phyloP scores from a whole-genome alignment of 2,797 vertebrate species.

The Somateria mollissima region DNA sequence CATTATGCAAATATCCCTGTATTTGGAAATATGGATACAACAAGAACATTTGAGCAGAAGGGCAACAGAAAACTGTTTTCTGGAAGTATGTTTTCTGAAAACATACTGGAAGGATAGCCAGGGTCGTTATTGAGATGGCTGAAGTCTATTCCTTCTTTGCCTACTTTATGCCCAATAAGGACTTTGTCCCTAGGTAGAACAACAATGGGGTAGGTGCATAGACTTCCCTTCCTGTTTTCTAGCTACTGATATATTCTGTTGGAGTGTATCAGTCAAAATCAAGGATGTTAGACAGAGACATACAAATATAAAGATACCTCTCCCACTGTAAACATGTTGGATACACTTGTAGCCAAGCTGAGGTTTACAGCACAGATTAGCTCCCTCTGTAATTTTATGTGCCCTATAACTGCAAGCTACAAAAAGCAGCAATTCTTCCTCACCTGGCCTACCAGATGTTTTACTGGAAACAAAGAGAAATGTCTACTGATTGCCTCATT shows the following conservation, averaged over 20 bases:
- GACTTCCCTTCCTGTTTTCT: background rate
- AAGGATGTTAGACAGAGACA: background rate
- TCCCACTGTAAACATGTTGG: background rate
- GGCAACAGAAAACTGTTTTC: background rate
- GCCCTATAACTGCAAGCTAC: background rate
- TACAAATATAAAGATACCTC: background rate
- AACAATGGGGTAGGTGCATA: rapidly evolving
- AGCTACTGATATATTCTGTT: background rate
- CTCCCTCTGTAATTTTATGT: background rate
- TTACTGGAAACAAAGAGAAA: background rate
- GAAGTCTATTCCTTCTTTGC: background rate
- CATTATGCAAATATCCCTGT: background rate
- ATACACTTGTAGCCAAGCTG: background rate
- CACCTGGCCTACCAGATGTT: background rate
- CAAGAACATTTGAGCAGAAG: background rate
- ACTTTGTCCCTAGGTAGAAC: background rate
- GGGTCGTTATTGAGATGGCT: background rate
- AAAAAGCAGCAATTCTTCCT: background rate
- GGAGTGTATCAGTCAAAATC: background rate
- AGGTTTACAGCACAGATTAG: background rate
- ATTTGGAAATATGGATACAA: background rate
- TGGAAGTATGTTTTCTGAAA: too few relatives aligned
- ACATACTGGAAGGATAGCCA: background rate
- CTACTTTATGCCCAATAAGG: background rate
- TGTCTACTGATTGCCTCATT: background rate